Percentiles rank a stretch among this genome's conserved stretches.
Evolutionary conservation across 2,113 vertebrate genomes (phyloP).

Genomic region (Crotalus helleri): DNA sequence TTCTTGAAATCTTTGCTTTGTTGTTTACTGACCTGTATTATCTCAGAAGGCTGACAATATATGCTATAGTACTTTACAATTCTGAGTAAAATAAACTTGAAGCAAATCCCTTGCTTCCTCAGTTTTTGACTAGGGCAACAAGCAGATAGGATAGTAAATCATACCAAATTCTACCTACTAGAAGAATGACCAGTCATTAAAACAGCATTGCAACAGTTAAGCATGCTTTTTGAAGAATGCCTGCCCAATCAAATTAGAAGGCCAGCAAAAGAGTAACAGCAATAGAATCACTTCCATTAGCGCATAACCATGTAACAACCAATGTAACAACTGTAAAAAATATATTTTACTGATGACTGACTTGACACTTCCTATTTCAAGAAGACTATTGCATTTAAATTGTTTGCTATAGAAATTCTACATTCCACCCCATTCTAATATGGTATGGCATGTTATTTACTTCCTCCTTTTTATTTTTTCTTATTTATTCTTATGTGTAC

Average conservation of each 20-base stretch:
- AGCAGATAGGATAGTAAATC: neutral
- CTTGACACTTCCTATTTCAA: neutral
- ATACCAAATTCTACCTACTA: neutral
- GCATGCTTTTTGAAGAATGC: neutral
- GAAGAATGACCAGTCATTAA: neutral
- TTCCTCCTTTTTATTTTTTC: neutral
- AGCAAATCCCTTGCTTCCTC: neutral
- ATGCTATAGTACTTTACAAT: neutral
- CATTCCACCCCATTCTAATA: neutral
- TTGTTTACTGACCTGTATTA: neutral
- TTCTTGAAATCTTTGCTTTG: neutral
- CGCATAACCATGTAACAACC: neutral
- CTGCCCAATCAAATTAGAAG: neutral
- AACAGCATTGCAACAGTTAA: neutral
- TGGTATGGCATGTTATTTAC: neutral
- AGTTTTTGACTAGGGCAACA: neutral
- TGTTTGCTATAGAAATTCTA: neutral
- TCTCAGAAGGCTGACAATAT: neutral
- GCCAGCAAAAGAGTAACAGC: neutral
- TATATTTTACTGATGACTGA: neutral
- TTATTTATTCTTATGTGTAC: neutral
- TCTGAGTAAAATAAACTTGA: neutral
- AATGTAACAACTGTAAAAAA: neutral
- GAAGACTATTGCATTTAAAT: neutral
- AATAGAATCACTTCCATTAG: neutral